These are phyloP conservation scores for Psilopsiagon aymara DNA, from an alignment of 2,113 vertebrate genomes.

Conservation along the genomic window DNA sequence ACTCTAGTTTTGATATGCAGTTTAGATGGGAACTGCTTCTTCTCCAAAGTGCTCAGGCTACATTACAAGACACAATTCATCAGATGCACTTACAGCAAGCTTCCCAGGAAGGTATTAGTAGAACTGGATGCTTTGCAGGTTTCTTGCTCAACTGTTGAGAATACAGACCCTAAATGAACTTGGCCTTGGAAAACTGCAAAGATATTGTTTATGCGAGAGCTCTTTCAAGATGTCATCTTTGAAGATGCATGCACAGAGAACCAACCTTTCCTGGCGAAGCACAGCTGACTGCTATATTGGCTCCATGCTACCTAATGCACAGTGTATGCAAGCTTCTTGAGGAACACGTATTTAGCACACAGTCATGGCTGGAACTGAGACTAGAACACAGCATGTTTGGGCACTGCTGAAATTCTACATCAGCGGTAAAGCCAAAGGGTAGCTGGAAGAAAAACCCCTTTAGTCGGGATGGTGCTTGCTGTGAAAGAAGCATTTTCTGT, in stretches of 20 bases:
- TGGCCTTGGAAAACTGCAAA: neutral
- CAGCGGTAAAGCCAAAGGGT: neutral
- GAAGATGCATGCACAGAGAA: too few relatives aligned
- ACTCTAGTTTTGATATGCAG: neutral
- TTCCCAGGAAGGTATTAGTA: neutral
- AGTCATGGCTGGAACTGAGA: neutral
- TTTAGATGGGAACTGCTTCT: neutral
- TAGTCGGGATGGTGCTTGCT: neutral
- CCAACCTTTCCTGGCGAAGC: neutral
- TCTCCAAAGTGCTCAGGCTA: neutral
- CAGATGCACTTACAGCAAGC: neutral
- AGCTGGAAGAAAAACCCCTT: neutral
- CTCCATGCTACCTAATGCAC: neutral
- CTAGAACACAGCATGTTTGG: neutral
- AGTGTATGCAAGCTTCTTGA: neutral
- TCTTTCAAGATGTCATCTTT: neutral
- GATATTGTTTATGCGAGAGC: neutral
- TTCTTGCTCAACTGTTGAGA: neutral
- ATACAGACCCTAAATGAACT: neutral
- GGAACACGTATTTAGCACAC: neutral
- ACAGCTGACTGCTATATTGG: neutral
- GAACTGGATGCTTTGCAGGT: neutral
- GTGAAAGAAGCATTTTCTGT: neutral
- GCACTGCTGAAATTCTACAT: neutral
- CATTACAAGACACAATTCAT: rapidly evolving